phyloP scores from a whole-genome alignment of 2,888 invertebrate genomes.

The Synergus umbraculus region DNA sequence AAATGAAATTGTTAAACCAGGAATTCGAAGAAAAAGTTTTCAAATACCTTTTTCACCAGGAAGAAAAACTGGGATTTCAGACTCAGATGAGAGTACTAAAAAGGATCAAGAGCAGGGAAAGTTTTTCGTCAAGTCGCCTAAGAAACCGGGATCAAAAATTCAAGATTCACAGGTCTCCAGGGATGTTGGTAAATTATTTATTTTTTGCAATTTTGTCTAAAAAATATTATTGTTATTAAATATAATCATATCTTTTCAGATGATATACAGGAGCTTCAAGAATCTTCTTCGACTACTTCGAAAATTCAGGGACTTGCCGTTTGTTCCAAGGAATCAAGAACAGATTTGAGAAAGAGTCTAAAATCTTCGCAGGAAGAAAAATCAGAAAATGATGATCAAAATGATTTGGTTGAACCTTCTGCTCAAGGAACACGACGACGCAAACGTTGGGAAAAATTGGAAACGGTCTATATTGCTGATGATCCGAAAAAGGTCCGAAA shows the following conservation, averaged over 20 bases:
- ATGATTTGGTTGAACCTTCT: constrained; percentile 35
- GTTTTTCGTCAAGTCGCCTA: constrained; percentile 34
- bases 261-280: constrained; percentile 3
- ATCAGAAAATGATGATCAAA: constrained; percentile 14
- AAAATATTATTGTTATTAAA: not conserved
- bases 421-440: constrained; percentile 47
- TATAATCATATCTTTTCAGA: constrained; percentile 5
- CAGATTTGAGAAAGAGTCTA: not conserved
- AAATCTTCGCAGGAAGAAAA: not conserved
- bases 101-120: constrained; percentile 19
- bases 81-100: not conserved
- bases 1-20: constrained; percentile 35
- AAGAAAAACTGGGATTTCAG: not conserved
- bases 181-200: constrained; percentile 1
- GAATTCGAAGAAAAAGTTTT: constrained; percentile 8
- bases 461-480: constrained; percentile 41
- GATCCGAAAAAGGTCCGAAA: constrained; percentile 58
- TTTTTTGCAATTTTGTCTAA: not conserved
- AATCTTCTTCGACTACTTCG: not conserved
- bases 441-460: constrained; percentile 55
- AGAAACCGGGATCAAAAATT: constrained; percentile 21
- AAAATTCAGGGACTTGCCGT: constrained; percentile 39
- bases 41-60: not conserved
- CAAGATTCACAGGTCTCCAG: not conserved
- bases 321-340: constrained; percentile 23